Evolutionary conservation across 2,797 vertebrate genomes (phyloP), one percentile per base, ranked within the genome.

Genomic region (Cetoscarus ocellatus): DNA sequence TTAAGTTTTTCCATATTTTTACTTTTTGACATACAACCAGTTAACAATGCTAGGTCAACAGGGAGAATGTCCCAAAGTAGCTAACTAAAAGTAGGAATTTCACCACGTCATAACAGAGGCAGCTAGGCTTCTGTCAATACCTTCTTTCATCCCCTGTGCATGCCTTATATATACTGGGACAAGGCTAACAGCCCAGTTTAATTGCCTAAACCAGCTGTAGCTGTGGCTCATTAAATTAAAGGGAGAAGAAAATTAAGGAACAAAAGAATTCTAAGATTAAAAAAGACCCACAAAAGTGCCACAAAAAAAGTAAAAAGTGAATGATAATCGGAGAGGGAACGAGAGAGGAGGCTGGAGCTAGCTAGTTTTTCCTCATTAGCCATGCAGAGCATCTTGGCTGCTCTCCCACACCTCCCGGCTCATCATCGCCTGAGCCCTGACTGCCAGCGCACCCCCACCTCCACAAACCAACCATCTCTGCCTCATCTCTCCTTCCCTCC

Each of bases 381-480:
- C 93, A 97, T 97, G 96, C 96, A 95, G 94, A 95, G 95, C 93
- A 91, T 95, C 91, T 97, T 98, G 96, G 97, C 96, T 95, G 87
- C 88, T 91, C 94, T 97, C 96, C 97, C 96, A 96, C 95, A 96
- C 95, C 97, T 97, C 96, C 83, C 92, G 94, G 96, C 96, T 97
- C 93, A 94, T 96, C 96, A 96, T 95, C 92, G 96, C 96, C 96
- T 94, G 94, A 95, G 95, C 96, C 94, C 94, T 95, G 94, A 95
- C 97, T 97, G 96, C 96, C 95, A 96, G 97, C 95, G 86, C 93
- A 94, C 91, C 95, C 96, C 96, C 90, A 80, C 82, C 75, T 73
- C 75, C 77, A 63, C 47, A 64, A 89, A 68, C 78, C 80, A 70
- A 78, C 80, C 79, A 86, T 84, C 70, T 57, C 73, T 78, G 74